Evolutionary conservation across 1,140 invertebrate genomes (phyloP), one percentile per base, ranked within the genome.

Genomic region (Uloborus diversus): DNA sequence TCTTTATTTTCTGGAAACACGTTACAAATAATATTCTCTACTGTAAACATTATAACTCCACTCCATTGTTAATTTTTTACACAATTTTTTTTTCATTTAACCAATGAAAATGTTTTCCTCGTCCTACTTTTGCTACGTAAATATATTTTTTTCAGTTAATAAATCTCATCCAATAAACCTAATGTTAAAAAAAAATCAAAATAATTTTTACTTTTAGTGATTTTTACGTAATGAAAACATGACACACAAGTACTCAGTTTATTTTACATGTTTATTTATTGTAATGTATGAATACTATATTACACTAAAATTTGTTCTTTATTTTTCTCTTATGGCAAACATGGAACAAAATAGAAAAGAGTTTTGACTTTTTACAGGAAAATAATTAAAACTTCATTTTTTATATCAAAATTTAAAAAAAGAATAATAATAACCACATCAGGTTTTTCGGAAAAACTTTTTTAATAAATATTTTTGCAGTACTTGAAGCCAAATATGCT

Each of bases 211-310:
- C 25, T n/a, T n/a, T 57, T 57, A 23, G 47, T 17, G 47, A 49
- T 17, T 13, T 20, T 1, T 49, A 3, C 1, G 20, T 20, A 49
- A n/a, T 23, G 27, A 11, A 30, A 62, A 62, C 7, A 3, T 17
- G 32, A 62, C 14, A 32, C 14, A 62, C 14, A 62, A 30, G 30
- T 27, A 14, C 25, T 14, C 30, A 65, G 11, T 65, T 65, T 42
- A 47, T 57, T 65, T 65, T 65, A 65, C 33, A 65, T 65, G 47
- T 65, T 33, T 25, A 65, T 37, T 65, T 65, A 65, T 65, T 65
- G 28, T 37, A 42, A 65, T 65, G 35, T 25, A 65, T 65, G 37
- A 65, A 32, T 17, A n/a, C 62, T 65, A 65, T 65, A 42, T 47
- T 65, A 65, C 62, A 65, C 62, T 65, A 65, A 65, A 65, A 42